These are phyloP conservation scores for Coleophora deauratella DNA, from an alignment of 2,888 invertebrate species.

Conservation along the genomic window DNA sequence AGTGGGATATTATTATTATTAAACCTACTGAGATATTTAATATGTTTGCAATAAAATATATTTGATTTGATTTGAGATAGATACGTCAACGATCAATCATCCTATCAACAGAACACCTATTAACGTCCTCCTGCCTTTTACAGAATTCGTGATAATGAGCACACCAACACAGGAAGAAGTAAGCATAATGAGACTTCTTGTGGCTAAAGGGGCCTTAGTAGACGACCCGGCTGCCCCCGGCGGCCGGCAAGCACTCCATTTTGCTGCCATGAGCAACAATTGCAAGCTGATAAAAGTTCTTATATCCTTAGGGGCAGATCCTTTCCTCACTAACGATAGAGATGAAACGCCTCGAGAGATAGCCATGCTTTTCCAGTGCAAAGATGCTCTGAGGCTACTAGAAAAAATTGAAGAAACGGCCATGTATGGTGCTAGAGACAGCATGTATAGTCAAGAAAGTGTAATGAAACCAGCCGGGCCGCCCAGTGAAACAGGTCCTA, in stretches of 20 bases:
- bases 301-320: conserved; percentile 45
- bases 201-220: conserved; percentile 43
- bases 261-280: conserved; percentile 66
- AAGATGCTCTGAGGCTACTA: conserved; percentile 32
- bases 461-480: too few relatives aligned
- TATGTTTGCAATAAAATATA: too few relatives aligned
- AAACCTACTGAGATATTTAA: too few relatives aligned
- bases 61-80: too few relatives aligned
- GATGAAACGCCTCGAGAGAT: conserved; percentile 51
- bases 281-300: conserved; percentile 42
- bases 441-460: too few relatives aligned
- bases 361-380: conserved; percentile 44
- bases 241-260: conserved; percentile 62
- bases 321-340: conserved; percentile 39
- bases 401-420: conserved; percentile 21
- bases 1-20: too few relatives aligned
- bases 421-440: too few relatives aligned
- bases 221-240: conserved; percentile 50
- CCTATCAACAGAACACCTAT: too few relatives aligned
- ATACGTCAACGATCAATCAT: too few relatives aligned
- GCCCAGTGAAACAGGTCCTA: too few relatives aligned
- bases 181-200: conserved; percentile 43
- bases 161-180: conserved; percentile 43
- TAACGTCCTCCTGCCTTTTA: conserved; percentile 3
- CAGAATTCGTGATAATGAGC: conserved; percentile 61